Evolutionary conservation across 2,797 vertebrate genomes (phyloP), one percentile per base, ranked within the genome.

Genomic region (Oreonectes daqikongensis): DNA sequence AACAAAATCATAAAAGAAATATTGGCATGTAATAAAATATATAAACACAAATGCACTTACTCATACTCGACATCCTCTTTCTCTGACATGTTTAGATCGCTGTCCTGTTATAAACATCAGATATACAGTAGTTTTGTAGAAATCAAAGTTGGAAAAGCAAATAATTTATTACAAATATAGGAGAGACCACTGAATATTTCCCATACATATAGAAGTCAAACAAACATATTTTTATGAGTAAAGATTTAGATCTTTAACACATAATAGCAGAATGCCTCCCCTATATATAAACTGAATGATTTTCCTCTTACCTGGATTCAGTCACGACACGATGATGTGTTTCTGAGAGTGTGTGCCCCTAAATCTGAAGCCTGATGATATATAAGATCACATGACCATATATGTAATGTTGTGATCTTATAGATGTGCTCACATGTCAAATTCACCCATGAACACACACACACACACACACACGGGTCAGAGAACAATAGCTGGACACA

Each of bases 41-140:
- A 32, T n/a, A 30, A 64, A 46, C 18, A 20, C 40, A 35, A 30
- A 22, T n/a, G 4, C 42, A 96, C 97, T 96, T 90, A 98, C 97
- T 95, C 94, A 22, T 87, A 86, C 26, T 93, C 87, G n/a, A 84
- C 87, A 4, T 95, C 95, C 82, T 96, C 95, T 0, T 89, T 83
- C 82, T 96, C 95, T 0, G 95, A 98, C 96, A 98, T 98, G 84
- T 85, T 91, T 74, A 85, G 78, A 86, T 42, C 12, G 3, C 40
- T 42, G 84, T 77, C 85, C 89, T 90, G 86, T 48, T 79, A 59
- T 18, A 68, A 52, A 57, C 11, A 69, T 57, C 42, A 79, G 35
- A 4, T 48, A 3, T 14, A 10, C 35, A 35, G 8, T 24, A 53
- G 52, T 24, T 53, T 3, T 7, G 44, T 8, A 55, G 0, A 68